Evolutionary conservation across 2,888 invertebrate species (phyloP).

Genomic region (Anticlea derivata): DNA sequence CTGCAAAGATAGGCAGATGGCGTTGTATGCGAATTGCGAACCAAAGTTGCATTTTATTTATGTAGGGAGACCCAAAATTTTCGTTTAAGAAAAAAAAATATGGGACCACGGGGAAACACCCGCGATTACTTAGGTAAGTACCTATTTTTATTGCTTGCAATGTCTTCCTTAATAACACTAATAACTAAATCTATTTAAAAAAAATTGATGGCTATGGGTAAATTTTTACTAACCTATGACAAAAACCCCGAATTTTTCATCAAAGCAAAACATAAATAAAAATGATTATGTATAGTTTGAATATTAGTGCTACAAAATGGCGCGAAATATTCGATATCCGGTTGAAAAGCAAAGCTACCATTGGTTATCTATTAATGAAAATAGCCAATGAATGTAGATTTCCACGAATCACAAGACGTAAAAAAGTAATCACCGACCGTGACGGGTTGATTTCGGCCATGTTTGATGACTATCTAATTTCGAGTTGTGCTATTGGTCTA

Average conservation of each 20-base stretch:
- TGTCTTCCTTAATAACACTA: too few species aligned
- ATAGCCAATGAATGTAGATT: conserved; percentile 50
- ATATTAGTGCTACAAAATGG: conserved; percentile 51
- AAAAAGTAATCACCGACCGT: conserved; percentile 47
- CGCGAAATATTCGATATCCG: conserved; percentile 54
- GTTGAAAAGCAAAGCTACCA: conserved; percentile 37
- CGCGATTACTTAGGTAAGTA: too few species aligned
- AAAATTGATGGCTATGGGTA: too few species aligned
- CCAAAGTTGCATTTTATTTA: too few species aligned
- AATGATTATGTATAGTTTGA: conserved; percentile 35
- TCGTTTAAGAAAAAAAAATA: too few species aligned
- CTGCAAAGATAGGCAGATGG: not conserved
- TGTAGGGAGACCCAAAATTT: too few species aligned
- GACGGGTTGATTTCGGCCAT: conserved; percentile 60
- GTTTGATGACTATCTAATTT: conserved; percentile 63
- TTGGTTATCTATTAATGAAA: conserved; percentile 45
- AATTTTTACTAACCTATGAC: too few species aligned
- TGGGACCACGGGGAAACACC: too few species aligned
- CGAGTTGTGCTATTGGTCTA: conserved; percentile 65
- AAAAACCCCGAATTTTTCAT: too few species aligned
- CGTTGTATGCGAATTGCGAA: too few species aligned
- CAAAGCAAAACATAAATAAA: not conserved
- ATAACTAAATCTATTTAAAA: too few species aligned
- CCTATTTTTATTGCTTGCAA: too few species aligned
- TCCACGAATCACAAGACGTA: conserved; percentile 60